Evolutionary conservation across 30 jellyfish, hydroid and myxozoan genomes (phyloP).

Genomic region (Hydractinia echinata): DNA sequence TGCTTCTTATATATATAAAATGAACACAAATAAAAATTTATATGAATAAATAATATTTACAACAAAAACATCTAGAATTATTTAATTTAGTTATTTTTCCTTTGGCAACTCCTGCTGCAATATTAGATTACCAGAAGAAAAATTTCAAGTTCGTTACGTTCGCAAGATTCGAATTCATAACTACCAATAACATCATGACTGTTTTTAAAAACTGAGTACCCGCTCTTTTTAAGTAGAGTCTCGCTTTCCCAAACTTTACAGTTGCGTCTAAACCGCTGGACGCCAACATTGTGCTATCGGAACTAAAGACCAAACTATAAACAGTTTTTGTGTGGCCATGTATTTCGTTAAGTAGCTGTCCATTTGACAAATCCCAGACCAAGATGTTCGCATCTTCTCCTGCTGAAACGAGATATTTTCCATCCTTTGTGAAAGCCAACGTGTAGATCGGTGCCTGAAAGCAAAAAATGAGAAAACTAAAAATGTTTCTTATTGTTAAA

Average conservation of each 20-base stretch:
- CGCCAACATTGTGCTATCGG: slow-evolving; percentile 78
- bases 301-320: slow-evolving; percentile 54
- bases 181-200: slow-evolving; percentile 50
- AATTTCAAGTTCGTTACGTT: slow-evolving; percentile 63
- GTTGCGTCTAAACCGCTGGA: slow-evolving; percentile 79
- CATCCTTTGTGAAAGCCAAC: slow-evolving; percentile 73
- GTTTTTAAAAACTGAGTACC: background rate
- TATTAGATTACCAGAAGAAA: slow-evolving; percentile 68
- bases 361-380: slow-evolving; percentile 87
- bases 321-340: slow-evolving; percentile 64
- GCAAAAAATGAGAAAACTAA: background rate
- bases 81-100: slow-evolving; percentile 22
- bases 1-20: no score
- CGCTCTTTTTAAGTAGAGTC: slow-evolving; percentile 37
- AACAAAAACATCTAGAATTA: no score
- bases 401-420: slow-evolving; percentile 78
- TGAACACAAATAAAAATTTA: no score
- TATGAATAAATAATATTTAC: no score
- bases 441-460: slow-evolving; percentile 63
- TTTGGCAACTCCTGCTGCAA: slow-evolving; percentile 78
- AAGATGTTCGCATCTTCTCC: slow-evolving; percentile 72
- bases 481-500: no score
- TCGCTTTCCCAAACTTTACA: slow-evolving; percentile 79
- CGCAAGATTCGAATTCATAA: slow-evolving; percentile 51
- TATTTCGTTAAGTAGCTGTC: slow-evolving; percentile 58